Conservation (phyloP, 2,888 invertebrate genomes). For the Kryphioiulus occultus region DNA sequence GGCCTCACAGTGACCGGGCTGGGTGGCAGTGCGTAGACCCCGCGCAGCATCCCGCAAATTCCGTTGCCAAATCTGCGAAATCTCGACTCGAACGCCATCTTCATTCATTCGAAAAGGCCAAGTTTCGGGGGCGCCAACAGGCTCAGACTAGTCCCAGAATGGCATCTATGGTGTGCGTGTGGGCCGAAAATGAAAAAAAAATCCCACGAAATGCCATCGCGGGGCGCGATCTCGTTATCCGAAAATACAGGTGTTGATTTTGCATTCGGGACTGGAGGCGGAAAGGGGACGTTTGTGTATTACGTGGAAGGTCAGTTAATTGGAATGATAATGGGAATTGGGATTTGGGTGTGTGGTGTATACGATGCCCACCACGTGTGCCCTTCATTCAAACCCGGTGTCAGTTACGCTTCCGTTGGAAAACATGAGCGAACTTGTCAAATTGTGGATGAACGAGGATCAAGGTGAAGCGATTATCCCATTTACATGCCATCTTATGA, state of each 20-base stretch:
- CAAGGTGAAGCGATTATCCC: not conserved
- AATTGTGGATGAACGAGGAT: not conserved
- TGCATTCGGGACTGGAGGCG: not conserved
- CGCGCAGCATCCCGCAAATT: not conserved
- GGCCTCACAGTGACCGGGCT: no score
- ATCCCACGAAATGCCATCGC: not conserved
- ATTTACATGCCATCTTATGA: not conserved
- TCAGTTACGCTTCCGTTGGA: not conserved
- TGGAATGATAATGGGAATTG: no score
- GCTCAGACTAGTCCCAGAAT: not conserved
- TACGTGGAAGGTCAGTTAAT: not conserved
- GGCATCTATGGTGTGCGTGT: not conserved
- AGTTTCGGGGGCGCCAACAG: not conserved
- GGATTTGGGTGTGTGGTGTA: no score
- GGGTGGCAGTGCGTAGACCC: not conserved
- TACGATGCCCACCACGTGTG: not conserved
- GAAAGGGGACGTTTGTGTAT: not conserved
- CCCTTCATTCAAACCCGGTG: not conserved
- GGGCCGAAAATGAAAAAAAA: not conserved
- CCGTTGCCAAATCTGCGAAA: not conserved
- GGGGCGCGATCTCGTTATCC: not conserved
- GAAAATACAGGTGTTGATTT: conserved; percentile 8
- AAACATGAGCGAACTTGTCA: not conserved
- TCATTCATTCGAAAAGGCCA: not conserved
- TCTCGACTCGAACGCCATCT: not conserved